Evolutionary conservation across 2,113 vertebrate species (phyloP), one percentile per base, ranked within the genome.

Genomic region (Monopterus albus): DNA sequence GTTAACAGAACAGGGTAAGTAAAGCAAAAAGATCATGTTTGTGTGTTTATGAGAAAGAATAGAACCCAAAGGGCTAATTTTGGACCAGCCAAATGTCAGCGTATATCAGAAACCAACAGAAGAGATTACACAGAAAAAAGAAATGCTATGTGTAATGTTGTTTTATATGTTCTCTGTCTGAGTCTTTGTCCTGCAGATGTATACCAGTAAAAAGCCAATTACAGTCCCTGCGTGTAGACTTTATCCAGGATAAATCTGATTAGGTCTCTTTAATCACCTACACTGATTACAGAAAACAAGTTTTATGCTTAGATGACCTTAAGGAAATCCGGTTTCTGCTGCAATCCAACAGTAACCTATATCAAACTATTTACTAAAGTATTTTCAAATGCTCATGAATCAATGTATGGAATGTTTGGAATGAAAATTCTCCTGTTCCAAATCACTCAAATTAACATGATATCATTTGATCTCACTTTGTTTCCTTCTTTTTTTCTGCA

Each of bases 361-460:
- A 31, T 17, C 36, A 49, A 7, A 36, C 15, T 26, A 20, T 21
- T 5, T 18, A 11, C 17, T 20, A 18, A 14, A 25, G n/a, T 36
- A 52, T 63, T 55, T 51, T 59, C 23, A 15, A 23, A 12, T 38
- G 7, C 36, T 2, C 2, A 51, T 61, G 15, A 53, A 70, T 25
- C 20, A 61, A 66, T 53, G 45, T 38, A 26, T 53, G 36, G 52
- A 18, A 50, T 17, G 7, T 62, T 15, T 36, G 7, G 21, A 68
- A 29, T 4, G 0, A 26, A 50, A 65, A 21, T 36, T 61, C 20
- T 38, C 38, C 43, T 33, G 29, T 47, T 65, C 28, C 29, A 76
- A 72, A 72, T 68, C 38, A 57, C 52, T 62, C 13, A 68, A 21
- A 60, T 53, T 26, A 76, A 55, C 45, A 2, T 10, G 10, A 66